Base-by-base conservation (phyloP, 2,113 vertebrate genomes). In the Bolborhynchus lineola region DNA sequence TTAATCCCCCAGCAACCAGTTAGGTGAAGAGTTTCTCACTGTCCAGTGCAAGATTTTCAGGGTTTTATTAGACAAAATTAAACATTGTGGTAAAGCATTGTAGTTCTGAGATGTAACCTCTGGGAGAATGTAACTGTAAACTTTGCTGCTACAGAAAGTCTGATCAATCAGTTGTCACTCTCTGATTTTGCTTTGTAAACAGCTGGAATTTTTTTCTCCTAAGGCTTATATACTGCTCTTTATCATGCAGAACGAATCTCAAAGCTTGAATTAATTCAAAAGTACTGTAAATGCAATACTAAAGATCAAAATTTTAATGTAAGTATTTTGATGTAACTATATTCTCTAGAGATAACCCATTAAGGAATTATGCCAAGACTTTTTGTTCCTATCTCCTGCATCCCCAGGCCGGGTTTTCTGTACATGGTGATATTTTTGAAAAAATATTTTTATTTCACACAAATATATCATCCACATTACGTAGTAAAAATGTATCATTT, bases 391-490 rank as follows among this genome's bases (percentile, higher is more conserved):
- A 31, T 57, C 15, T 9, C 71, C 53, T 57, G 39, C 16, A 69
- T 35, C 44, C 10, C 3, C 3, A 74, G 13, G 46, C 6, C 24
- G 67, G 14, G 31, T 74, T 84, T 90, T 60, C 52, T 69, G 13
- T 42, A 57, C 16, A 35, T 41, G 4, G 7, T 49, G 24, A 87
- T 81, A 57, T 57, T 24, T 93, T 78, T 63, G 78, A 81, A 75
- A 75, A 84, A 81, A 67, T 52, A 52, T 42, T 96, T 83, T 72
- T 77, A n/a, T 78, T 80, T 39, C 24, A 69, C 9, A 29, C 3
- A 63, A 42, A 2, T 0, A 3, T 63, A 71, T 52, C 17, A 37
- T 2, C 2, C 19, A 62, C 0, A 0, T 20, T 89, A 74, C 37
- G 10, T 24, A 76, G 14, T 19, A 82, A 52, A 80, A 78, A 69